Base-by-base conservation (phyloP, 2,113 vertebrate genomes). In the Daphoenositta chrysoptera region DNA sequence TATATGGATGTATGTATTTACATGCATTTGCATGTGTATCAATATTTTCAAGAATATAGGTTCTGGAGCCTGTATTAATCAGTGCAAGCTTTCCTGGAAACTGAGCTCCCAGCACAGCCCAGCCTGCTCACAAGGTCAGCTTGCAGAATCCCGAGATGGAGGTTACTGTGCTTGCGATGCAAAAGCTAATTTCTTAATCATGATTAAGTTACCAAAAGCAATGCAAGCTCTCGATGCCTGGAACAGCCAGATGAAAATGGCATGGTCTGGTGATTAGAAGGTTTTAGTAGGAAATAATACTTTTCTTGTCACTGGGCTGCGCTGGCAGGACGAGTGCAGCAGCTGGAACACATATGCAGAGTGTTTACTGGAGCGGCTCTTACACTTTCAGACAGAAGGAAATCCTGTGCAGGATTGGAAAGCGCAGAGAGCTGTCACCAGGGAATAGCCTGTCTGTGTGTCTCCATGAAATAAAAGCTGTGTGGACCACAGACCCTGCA, bases 351-450 rank as follows among this genome's bases (percentile, higher is more conserved):
- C 98, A 98, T 97, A 97, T 98, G 98, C 97, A 95, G 97, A 96
- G 97, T 96, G 97, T 98, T 97, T 97, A 97, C 96, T 96, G 95
- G 97, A 97, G 76, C 70, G 35, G 97, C 96, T 95, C 97, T 96
- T 97, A 97, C 97, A 96, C 97, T 97, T 97, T 97, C 98, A 97
- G 97, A 98, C 98, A 98, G 97, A 97, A 98, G 98, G 98, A 98
- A 98, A 98, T 98, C 98, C 98, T 98, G 97, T 97, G 96, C 61
- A 35, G 96, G 54, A 65, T 95, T 97, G 97, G 96, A 97, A 97
- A 97, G 96, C 71, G 47, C 88, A 64, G 82, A 89, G 93, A 92
- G 94, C 88, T 47, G 96, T 97, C 98, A 86, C 97, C 82, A 73
- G 98, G 98, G 97, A 98, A 93, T 95, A 93, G 91, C 70, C 94